These are phyloP conservation scores for Lasius fuliginosus DNA, from an alignment of 2,888 invertebrate genomes.

Conservation along the genomic window DNA sequence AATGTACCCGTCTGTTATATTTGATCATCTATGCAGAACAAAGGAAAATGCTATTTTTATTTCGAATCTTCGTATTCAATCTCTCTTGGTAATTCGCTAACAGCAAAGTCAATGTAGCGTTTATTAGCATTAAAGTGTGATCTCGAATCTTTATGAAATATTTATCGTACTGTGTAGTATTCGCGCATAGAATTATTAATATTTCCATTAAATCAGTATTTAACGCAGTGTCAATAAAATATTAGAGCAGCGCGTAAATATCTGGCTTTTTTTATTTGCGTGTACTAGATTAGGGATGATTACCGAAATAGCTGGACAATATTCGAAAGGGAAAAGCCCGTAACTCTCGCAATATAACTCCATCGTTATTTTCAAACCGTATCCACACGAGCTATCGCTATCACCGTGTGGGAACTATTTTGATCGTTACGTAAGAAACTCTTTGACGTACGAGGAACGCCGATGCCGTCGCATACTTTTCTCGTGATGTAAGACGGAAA, in stretches of 20 bases:
- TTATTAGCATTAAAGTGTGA: slow-evolving; percentile 1
- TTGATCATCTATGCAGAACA: neutral
- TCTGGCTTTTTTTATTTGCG: neutral
- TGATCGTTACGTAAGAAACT: slow-evolving; percentile 11
- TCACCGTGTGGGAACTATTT: neutral
- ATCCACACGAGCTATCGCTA: neutral
- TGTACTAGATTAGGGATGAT: slow-evolving; percentile 11
- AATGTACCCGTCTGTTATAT: neutral
- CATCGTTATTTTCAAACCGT: slow-evolving; percentile 11
- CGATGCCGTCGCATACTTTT: slow-evolving; percentile 3
- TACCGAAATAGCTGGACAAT: neutral
- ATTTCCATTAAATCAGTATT: neutral
- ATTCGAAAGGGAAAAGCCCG: neutral
- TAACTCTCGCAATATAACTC: neutral
- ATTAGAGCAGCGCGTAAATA: slow-evolving; percentile 21
- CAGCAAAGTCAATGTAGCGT: neutral
- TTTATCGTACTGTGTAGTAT: slow-evolving; percentile 4
- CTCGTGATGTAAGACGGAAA: slow-evolving; percentile 53
- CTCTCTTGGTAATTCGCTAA: neutral
- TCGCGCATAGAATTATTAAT: slow-evolving; percentile 8
- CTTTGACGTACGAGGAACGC: neutral
- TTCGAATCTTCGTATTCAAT: neutral
- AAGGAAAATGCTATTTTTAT: slow-evolving; percentile 12
- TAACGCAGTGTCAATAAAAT: slow-evolving; percentile 11
- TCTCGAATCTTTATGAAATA: slow-evolving; percentile 5